Conservation (phyloP, 2,113 vertebrate species). For the Bos indicus region DNA sequence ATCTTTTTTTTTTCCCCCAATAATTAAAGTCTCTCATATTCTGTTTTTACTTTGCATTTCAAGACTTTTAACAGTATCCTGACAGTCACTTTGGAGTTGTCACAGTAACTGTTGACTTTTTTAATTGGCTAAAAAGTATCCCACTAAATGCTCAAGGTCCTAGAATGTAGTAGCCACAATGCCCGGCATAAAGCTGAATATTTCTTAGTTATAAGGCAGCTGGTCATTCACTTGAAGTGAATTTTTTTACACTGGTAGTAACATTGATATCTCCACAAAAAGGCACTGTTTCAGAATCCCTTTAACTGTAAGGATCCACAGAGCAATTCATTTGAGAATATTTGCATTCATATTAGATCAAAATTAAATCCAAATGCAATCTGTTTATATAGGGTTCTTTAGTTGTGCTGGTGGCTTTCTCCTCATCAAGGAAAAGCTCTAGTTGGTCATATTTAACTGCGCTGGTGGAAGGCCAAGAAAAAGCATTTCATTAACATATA, state of each 20-base stretch:
- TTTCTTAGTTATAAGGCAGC: neutral
- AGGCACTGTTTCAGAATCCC: neutral
- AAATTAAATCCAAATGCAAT: slow-evolving; percentile 42
- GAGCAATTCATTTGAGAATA: neutral
- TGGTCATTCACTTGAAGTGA: neutral
- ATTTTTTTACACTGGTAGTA: neutral
- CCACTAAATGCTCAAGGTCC: neutral
- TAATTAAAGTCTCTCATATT: neutral
- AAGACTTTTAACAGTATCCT: neutral
- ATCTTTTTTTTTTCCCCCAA: neutral
- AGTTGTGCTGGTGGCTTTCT: neutral
- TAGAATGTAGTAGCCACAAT: accelerated
- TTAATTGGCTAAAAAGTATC: neutral
- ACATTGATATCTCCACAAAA: neutral
- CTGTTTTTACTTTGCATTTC: neutral
- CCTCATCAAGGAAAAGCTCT: slow-evolving; percentile 41
- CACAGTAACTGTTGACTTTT: neutral
- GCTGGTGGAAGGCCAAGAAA: slow-evolving; percentile 60
- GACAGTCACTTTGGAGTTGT: neutral
- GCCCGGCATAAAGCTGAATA: neutral
- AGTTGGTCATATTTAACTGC: slow-evolving; percentile 47
- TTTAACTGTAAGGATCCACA: neutral
- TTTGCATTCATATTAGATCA: slow-evolving; percentile 1
- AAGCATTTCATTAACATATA: slow-evolving; percentile 68
- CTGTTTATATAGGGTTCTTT: neutral